Evolutionary conservation across 2,888 invertebrate species (phyloP), one percentile per base, ranked within the genome.

Genomic region (Microctonus brassicae): DNA sequence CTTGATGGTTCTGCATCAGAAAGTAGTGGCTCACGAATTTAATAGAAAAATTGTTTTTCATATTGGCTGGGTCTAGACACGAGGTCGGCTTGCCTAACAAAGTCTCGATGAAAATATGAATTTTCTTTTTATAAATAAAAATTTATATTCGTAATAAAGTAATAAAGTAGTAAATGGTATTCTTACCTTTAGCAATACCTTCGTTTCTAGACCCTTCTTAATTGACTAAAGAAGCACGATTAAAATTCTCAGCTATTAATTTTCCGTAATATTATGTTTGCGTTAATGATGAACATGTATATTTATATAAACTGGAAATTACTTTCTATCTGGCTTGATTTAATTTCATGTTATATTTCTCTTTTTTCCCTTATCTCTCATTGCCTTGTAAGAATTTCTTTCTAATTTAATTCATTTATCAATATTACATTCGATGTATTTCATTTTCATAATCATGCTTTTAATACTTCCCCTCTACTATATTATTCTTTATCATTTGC

Each of bases 31-130:
- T 24, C 4, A 47, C 11, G 13, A 42, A 72, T 39, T 20, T 10
- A 33, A 64, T n/a, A 34, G 33, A 29, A 53, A 52, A 29, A 3
- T 7, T 34, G n/a, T 22, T 61, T 26, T 34, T 39, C 39, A 6
- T n/a, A 61, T 72, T 58, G 75, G 65, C 22, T 60, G 63, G 70
- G 70, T 75, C 70, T 72, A 67, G 17, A 20, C 39, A 62, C 66
- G 66, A 71, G 47, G 67, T 61, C 55, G 65, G 29, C 52, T 39
- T 60, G 26, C 24, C 11, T 34, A 20, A 64, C 65, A 58, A 68
- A 69, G 73, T 75, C 77, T 77, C 77, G 75, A 77, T 77, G 76
- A 75, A 75, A 75, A 73, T 77, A 75, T 74, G 69, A 66, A 55
- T 36, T 68, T 65, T 60, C n/a, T 66, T 33, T 22, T 29, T 24